Conservation (phyloP, 2,888 invertebrate species). For the Drosophila aldrichi region DNA sequence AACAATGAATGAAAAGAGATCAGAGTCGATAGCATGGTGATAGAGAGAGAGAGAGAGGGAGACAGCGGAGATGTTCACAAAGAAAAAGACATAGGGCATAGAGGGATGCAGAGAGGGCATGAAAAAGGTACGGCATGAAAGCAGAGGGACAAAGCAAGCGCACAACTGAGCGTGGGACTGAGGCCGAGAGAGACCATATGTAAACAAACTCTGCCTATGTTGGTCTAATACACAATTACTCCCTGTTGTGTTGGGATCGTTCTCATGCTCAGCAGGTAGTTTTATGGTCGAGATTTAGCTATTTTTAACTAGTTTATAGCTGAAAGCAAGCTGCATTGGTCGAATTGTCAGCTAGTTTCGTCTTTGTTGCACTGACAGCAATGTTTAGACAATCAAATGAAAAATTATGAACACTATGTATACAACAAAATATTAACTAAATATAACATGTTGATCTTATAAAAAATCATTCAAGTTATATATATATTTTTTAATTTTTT, state of each 20-base stretch:
- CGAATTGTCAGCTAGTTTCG: neutral
- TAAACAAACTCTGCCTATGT: constrained; percentile 1
- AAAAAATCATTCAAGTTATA: too few relatives aligned
- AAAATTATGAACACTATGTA: too few relatives aligned
- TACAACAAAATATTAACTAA: too few relatives aligned
- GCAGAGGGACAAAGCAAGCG: neutral
- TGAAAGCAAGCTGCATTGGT: constrained; percentile 11
- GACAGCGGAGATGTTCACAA: too few relatives aligned
- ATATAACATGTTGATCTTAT: too few relatives aligned
- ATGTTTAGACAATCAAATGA: too few relatives aligned
- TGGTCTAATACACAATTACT: constrained; percentile 16
- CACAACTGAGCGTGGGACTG: neutral
- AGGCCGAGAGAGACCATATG: neutral
- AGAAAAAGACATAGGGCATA: neutral
- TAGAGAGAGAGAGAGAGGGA: too few relatives aligned
- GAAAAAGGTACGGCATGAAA: neutral
- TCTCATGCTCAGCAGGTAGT: constrained; percentile 3
- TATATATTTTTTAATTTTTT: too few relatives aligned
- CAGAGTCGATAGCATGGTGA: neutral
- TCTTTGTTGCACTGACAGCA: too few relatives aligned
- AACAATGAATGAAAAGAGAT: neutral
- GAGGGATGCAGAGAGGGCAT: too few relatives aligned
- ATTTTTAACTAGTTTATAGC: constrained; percentile 12
- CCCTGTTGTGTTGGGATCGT: neutral
- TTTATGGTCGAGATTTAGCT: neutral